Evolutionary conservation across 1,140 invertebrate genomes (phyloP).

Genomic region (Acromyrmex charruanus): DNA sequence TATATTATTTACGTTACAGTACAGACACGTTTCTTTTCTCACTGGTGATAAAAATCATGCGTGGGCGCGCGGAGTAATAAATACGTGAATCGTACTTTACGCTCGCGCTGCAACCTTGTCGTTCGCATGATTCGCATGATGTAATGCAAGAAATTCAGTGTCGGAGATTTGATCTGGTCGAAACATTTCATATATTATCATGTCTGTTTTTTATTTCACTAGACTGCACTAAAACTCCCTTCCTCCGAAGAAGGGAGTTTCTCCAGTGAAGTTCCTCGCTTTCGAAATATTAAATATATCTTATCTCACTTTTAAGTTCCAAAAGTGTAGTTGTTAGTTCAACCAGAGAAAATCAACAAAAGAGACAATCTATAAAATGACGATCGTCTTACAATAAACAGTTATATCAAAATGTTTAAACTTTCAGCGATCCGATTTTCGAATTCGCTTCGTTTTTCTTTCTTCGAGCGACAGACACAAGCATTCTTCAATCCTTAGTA

Average conservation of each 20-base stretch:
- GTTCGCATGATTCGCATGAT: neutral
- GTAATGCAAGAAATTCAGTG: slow-evolving; percentile 4
- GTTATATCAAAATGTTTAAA: neutral
- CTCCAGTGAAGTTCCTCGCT: too few species aligned
- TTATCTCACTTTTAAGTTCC: too few species aligned
- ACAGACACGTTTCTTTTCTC: slow-evolving; percentile 13
- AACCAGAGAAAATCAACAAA: too few species aligned
- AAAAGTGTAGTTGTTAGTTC: too few species aligned
- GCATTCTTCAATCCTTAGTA: too few species aligned
- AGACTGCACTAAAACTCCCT: too few species aligned
- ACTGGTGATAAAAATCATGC: slow-evolving; percentile 29
- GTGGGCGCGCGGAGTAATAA: slow-evolving; percentile 5
- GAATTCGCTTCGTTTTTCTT: neutral
- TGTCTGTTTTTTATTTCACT: too few species aligned
- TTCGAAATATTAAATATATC: too few species aligned
- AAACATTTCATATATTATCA: too few species aligned
- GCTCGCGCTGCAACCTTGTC: slow-evolving; percentile 12
- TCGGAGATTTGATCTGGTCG: neutral
- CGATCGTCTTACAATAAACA: neutral
- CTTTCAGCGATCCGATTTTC: neutral
- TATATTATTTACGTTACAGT: slow-evolving; percentile 37
- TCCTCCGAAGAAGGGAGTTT: too few species aligned
- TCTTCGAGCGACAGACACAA: neutral
- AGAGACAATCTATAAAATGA: neutral
- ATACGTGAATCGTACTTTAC: neutral